phyloP scores from a whole-genome alignment of 2,888 invertebrate genomes.

The Timema podura region DNA sequence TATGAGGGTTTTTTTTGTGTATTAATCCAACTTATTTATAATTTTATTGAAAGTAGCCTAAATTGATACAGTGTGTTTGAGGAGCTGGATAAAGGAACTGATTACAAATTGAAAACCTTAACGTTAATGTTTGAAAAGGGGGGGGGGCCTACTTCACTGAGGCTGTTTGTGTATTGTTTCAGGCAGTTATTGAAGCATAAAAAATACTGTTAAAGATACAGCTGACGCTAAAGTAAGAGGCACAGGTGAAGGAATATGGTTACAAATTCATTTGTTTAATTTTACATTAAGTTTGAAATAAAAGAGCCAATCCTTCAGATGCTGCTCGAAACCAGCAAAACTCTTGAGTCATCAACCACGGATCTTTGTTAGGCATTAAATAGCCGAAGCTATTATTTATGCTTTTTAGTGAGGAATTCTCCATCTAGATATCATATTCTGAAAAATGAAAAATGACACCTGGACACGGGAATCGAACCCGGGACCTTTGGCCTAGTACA shows the following conservation, averaged over 20 bases:
- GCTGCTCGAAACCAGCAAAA: background rate
- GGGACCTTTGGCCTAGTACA: too few relatives aligned
- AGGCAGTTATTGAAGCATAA: background rate
- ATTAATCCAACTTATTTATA: background rate
- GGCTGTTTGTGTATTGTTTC: background rate
- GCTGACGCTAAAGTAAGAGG: conserved; percentile 5
- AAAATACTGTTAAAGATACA: background rate
- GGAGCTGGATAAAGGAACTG: background rate
- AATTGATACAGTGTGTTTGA: background rate
- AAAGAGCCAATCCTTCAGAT: background rate
- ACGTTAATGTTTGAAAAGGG: background rate
- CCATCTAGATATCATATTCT: too few relatives aligned
- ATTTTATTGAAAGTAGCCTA: background rate
- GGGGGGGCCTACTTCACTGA: background rate
- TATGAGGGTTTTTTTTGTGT: background rate
- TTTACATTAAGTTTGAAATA: background rate
- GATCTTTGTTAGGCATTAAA: background rate
- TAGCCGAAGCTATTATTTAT: too few relatives aligned
- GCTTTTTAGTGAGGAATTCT: too few relatives aligned
- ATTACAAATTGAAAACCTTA: background rate
- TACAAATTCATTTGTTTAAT: background rate
- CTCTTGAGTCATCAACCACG: background rate
- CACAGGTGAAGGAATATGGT: background rate
- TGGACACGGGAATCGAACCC: too few relatives aligned
- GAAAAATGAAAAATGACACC: too few relatives aligned